Evolutionary conservation across 2,113 vertebrate genomes (phyloP), one percentile per base, ranked within the genome.

Genomic region (Taurulus bubalis): DNA sequence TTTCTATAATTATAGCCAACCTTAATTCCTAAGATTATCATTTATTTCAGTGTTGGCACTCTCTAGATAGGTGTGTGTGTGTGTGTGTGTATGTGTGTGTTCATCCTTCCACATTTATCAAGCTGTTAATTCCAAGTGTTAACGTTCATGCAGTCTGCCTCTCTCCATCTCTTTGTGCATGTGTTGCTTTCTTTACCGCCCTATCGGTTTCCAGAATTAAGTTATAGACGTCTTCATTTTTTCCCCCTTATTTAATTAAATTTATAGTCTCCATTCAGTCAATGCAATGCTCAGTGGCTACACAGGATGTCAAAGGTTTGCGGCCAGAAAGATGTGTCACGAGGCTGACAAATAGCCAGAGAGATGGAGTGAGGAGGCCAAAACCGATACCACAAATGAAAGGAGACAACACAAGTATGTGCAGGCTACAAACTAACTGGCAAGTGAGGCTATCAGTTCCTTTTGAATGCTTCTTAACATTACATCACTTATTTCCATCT

Each of bases 21-120:
- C 58, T 69, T 89, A 81, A 88, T 86, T 65, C 65, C 64, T 71
- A 80, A 62, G 75, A 74, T 87, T 58, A 86, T 84, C 76, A 79
- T 85, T 85, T 42, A 80, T 89, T 87, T 86, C 42, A 71, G 47
- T 75, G 47, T 64, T 77, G 65, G 56, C 68, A 28, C 53, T 62
- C 20, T 8, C 1, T 42, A 14, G 47, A 14, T n/a, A 3, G 0
- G 12, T 65, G 24, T 56, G 42, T 79, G 80, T 22, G 22, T 38
- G 40, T 77, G 65, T 66, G 16, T 64, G 22, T 62, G 59, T 79
- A 71, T 58, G 11, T 82, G 75, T 82, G 71, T 79, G 51, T 60
- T 12, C 53, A 26, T 28, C 1, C 59, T 32, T 60, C 58, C 58
- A 11, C 51, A 85, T 80, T 66, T 73, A 75, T 89, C 58, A 78